phyloP scores from a whole-genome alignment of 2,113 vertebrate species.

The Gobiocypris rarus region DNA sequence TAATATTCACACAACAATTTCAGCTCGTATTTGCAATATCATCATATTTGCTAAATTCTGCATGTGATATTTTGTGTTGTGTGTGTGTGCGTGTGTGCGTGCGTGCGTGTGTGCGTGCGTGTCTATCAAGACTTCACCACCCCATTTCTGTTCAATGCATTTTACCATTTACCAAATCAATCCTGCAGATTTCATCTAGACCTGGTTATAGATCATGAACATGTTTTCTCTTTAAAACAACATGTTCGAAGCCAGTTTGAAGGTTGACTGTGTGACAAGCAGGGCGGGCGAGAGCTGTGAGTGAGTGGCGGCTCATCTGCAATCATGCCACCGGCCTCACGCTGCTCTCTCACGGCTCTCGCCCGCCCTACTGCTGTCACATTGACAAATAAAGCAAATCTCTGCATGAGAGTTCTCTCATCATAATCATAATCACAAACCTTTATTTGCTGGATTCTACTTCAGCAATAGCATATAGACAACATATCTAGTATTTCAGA shows the following conservation, averaged over 20 bases:
- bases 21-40: not conserved
- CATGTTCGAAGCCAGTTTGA: not conserved
- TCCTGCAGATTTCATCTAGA: not conserved
- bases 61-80: too few species aligned
- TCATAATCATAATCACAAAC: not conserved
- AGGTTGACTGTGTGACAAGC: not conserved
- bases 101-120: too few species aligned
- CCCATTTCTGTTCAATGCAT: not conserved
- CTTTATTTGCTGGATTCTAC: not conserved
- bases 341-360: too few species aligned
- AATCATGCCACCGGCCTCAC: too few species aligned
- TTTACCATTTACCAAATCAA: not conserved
- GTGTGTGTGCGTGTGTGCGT: too few species aligned
- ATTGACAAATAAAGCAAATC: not conserved
- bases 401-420: not conserved
- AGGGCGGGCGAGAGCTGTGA: too few species aligned
- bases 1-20: not conserved
- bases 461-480: not conserved
- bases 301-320: too few species aligned
- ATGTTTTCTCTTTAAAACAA: not conserved
- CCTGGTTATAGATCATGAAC: not conserved
- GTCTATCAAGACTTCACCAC: too few species aligned
- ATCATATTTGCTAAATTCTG: not conserved
- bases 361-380: too few species aligned
- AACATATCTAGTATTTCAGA: not conserved